A percentile compares a stretch with the other conserved stretches of the same genome.
These are phyloP conservation scores for Scolopax rusticola DNA, from an alignment of 2,797 vertebrate genomes.

Conservation along the genomic window DNA sequence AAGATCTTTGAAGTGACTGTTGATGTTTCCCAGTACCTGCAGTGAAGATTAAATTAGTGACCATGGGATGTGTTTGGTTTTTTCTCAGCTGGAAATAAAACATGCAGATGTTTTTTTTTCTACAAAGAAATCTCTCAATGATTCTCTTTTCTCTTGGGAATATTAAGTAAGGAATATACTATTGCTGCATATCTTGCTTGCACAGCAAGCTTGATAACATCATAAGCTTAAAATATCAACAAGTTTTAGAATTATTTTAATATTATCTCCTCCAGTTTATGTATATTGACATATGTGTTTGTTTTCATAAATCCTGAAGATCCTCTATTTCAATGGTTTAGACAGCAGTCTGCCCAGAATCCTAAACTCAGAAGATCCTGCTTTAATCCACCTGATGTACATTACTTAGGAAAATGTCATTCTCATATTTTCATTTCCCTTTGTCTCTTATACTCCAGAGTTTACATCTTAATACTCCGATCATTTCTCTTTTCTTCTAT, in stretches of 20 bases:
- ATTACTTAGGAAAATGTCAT: background rate
- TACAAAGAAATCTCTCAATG: background rate
- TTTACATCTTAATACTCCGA: background rate
- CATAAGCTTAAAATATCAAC: background rate
- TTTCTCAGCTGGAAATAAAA: slow-evolving; percentile 19
- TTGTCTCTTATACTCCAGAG: background rate
- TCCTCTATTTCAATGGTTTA: background rate
- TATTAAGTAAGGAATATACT: background rate
- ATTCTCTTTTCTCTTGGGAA: background rate
- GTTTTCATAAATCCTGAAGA: background rate
- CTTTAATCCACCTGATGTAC: background rate
- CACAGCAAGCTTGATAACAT: background rate
- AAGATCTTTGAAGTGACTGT: background rate
- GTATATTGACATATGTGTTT: background rate
- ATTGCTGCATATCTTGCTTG: background rate
- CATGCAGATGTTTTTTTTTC: background rate
- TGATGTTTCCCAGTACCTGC: background rate
- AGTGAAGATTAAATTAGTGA: slow-evolving; percentile 13
- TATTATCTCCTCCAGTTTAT: background rate
- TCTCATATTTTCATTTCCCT: background rate
- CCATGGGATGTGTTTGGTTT: background rate
- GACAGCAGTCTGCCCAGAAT: background rate
- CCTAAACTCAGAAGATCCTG: background rate
- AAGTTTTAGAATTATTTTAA: background rate
- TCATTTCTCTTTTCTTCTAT: background rate